Conservation (phyloP, 2,888 invertebrate species). For the Hemithea aestivaria region DNA sequence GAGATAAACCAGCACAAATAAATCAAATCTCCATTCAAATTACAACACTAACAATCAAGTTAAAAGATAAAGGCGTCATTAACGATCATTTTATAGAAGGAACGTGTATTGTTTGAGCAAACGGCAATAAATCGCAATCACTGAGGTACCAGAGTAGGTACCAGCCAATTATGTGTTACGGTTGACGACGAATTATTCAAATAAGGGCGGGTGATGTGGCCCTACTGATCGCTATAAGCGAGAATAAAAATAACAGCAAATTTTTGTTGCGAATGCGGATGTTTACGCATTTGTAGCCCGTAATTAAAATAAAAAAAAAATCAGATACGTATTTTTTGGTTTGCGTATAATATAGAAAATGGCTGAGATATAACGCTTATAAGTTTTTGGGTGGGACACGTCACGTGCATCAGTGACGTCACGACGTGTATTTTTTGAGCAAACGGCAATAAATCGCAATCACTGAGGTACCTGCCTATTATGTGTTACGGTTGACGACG, state of each 20-base stretch:
- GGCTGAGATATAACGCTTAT: too few relatives aligned
- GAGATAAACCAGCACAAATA: too few relatives aligned
- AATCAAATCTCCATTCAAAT: too few relatives aligned
- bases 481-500: conserved; percentile 44
- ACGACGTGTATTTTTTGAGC: conserved; percentile 16
- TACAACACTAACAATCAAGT: neutral
- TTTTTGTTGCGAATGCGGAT: too few relatives aligned
- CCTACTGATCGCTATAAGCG: conserved; percentile 1
- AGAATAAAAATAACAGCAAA: too few relatives aligned
- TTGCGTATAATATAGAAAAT: too few relatives aligned
- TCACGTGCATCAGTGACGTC: too few relatives aligned
- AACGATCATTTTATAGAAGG: conserved; percentile 2
- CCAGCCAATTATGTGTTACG: conserved; percentile 45
- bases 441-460: conserved; percentile 50
- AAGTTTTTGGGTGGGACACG: too few relatives aligned
- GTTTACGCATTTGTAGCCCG: too few relatives aligned
- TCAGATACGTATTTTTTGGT: too few relatives aligned
- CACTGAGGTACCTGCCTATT: conserved; percentile 48
- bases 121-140: conserved; percentile 52
- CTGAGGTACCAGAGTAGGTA: conserved; percentile 40
- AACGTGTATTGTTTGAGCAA: conserved; percentile 18
- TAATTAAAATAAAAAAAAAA: too few relatives aligned
- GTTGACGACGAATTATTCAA: conserved; percentile 52
- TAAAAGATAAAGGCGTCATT: conserved; percentile 6
- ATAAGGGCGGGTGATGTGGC: conserved; percentile 29